These are phyloP conservation scores for Sympetrum striolatum DNA, from an alignment of 2,888 invertebrate genomes.

Conservation along the genomic window DNA sequence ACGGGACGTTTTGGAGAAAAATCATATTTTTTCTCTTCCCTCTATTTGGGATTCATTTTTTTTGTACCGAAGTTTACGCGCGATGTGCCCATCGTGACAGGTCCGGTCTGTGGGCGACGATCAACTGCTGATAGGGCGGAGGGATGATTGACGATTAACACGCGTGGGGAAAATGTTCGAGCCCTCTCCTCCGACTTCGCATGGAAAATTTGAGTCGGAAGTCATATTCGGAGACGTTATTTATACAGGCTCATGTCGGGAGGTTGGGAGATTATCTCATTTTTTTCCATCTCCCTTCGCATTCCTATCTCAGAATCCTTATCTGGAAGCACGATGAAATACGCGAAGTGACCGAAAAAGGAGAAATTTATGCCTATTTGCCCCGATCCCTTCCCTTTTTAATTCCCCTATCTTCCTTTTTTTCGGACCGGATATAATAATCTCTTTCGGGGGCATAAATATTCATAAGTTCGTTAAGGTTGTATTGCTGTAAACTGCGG, in stretches of 20 bases:
- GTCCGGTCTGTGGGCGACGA: not conserved
- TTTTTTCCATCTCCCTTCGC: not conserved
- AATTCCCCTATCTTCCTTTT: no score
- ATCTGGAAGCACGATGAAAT: not conserved
- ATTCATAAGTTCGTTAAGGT: not conserved
- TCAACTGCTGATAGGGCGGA: not conserved
- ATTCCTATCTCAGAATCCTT: not conserved
- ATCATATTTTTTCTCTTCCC: not conserved
- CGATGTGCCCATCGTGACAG: not conserved
- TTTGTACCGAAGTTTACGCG: not conserved
- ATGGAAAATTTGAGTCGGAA: slow-evolving; percentile 6
- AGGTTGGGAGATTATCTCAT: not conserved
- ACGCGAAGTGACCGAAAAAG: not conserved
- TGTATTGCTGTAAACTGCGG: not conserved
- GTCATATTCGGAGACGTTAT: not conserved
- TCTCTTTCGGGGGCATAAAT: not conserved
- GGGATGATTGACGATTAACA: slow-evolving; percentile 30
- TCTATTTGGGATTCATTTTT: not conserved
- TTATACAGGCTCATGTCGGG: not conserved
- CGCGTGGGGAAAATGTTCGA: not conserved
- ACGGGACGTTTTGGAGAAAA: not conserved
- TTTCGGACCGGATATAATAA: not conserved
- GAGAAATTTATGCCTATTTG: not conserved
- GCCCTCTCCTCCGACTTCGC: not conserved
- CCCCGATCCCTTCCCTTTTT: not conserved